A percentile compares a stretch with the other conserved stretches of the same genome.
phyloP scores from a whole-genome alignment of 2,797 vertebrate genomes.

The Cirrhinus molitorella region DNA sequence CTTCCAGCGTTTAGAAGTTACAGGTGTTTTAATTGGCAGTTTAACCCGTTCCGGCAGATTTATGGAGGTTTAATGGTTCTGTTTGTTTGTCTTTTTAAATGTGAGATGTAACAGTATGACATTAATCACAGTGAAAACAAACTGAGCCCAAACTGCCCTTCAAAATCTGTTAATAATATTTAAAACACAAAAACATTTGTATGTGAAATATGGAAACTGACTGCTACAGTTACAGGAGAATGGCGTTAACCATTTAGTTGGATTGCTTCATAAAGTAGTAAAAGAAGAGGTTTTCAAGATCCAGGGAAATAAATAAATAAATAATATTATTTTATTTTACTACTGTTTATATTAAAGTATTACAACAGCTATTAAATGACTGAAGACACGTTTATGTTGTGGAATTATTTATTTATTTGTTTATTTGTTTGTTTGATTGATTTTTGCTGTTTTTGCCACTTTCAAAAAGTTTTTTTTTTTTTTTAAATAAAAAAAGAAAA shows the following conservation, averaged over 20 bases:
- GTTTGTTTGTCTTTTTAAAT: not conserved
- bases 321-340: too few relatives aligned
- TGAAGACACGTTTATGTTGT: too few relatives aligned
- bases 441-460: too few relatives aligned
- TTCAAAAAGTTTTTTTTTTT: too few relatives aligned
- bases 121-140: not conserved
- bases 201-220: not conserved
- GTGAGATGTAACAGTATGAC: not conserved
- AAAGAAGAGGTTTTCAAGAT: not conserved
- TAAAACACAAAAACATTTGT: not conserved
- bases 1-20: not conserved
- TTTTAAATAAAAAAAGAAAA: too few relatives aligned
- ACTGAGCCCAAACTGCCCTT: not conserved
- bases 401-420: too few relatives aligned
- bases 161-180: not conserved
- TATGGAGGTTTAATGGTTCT: not conserved
- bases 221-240: not conserved
- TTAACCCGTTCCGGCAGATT: not conserved
- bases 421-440: too few relatives aligned
- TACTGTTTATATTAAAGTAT: too few relatives aligned
- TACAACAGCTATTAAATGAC: too few relatives aligned
- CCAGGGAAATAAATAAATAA: not conserved
- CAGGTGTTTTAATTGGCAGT: conserved; percentile 10
- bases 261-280: not conserved
- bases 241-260: not conserved